Evolutionary conservation across 2,797 vertebrate species (phyloP), one percentile per base, ranked within the genome.

Genomic region (Sarcophilus harrisii): DNA sequence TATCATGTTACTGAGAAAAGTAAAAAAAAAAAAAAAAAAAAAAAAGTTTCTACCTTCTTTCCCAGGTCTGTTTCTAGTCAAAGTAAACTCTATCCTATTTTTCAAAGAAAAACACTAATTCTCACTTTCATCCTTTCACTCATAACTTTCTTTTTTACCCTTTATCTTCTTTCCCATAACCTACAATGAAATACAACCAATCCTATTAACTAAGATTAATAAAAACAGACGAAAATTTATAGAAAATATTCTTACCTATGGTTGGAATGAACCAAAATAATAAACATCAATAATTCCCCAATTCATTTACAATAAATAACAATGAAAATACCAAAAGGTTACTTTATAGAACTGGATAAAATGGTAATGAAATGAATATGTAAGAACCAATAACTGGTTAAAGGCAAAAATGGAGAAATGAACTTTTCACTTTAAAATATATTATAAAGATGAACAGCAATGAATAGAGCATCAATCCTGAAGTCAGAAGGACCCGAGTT

Each of bases 101-200:
- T n/a, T 81, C 6, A 81, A 45, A 45, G 66, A 45, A 55, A 55
- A 1, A 55, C 2, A 45, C n/a, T 45, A 29, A 81, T 91, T 96
- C 91, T 81, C 16, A 90, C 60, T 45, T 96, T 95, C 29, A 32
- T 92, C 95, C 73, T 52, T 93, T 18, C 21, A 96, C 66, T 95
- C 29, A 16, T 57, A 60, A 29, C 92, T 12, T 93, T 93, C 32
- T 29, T 66, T 66, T 93, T 92, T 91, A 16, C 62, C 30, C 13
- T 66, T 66, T 66, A n/a, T 66, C 32, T 32, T 32, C 32, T 66
- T 13, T 30, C 62, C 62, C 62, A n/a, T 32, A 66, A 4, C 62
- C 62, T 16, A 16, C 5, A 32, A 1, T n/a, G 32, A 66, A 66
- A 66, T n/a, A 16, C 14, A n/a, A 66, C 14, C 62, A 66, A 66